Evolutionary conservation across 2,888 invertebrate genomes (phyloP).

Genomic region (Sipha maydis): DNA sequence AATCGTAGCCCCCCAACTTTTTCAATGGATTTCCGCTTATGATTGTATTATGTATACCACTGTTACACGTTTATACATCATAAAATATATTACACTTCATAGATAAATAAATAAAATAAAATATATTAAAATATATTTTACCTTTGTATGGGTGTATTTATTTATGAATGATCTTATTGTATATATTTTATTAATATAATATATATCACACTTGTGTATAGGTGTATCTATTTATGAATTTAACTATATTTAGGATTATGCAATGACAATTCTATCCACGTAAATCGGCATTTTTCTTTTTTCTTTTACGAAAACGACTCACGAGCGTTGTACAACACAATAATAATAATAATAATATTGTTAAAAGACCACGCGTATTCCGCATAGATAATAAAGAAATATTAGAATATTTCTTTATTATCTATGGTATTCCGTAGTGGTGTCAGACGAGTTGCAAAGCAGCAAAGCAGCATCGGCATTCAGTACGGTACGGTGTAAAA

Average conservation of each 20-base stretch:
- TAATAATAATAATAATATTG: constrained; percentile 6
- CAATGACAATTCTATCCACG: background rate
- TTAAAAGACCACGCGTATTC: too few species aligned
- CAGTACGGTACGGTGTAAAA: background rate
- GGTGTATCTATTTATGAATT: background rate
- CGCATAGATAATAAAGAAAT: too few species aligned
- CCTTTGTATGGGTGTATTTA: too few species aligned
- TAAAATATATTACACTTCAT: background rate
- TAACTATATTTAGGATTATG: background rate
- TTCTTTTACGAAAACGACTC: constrained; percentile 2
- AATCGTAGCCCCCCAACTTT: too few species aligned
- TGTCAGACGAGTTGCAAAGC: background rate
- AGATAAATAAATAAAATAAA: too few species aligned
- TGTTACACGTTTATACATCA: background rate
- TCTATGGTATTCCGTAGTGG: constrained; percentile 20
- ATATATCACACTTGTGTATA: background rate
- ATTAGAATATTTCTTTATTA: too few species aligned
- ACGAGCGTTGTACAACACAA: constrained; percentile 18
- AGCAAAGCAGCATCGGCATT: background rate
- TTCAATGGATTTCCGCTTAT: too few species aligned
- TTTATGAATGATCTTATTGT: too few species aligned
- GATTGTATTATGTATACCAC: background rate
- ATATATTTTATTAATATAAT: too few species aligned
- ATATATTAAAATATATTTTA: too few species aligned
- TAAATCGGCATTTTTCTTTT: background rate